Evolutionary conservation across 2,797 vertebrate genomes (phyloP), one percentile per base, ranked within the genome.

Genomic region (Capromys pilorides): DNA sequence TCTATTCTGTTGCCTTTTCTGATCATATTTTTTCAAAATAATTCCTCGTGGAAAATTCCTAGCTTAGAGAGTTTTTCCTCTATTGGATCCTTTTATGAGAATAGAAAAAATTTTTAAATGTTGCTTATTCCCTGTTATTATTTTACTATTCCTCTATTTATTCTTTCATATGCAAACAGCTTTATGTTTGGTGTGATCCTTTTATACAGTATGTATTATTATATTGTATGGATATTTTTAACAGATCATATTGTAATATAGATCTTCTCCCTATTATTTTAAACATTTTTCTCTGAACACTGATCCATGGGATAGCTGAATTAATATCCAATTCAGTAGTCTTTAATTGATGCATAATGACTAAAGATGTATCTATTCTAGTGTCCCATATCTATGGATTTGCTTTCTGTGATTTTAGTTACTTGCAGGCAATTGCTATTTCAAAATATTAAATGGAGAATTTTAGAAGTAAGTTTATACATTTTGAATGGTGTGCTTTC

Each of bases 151-250:
- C 18, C 6, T 49, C 39, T n/a, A 61, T 5, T 6, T 11, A 36
- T 21, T 79, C 18, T 95, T 71, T 14, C 11, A 31, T 24, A 73
- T 22, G 9, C 4, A 90, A 61, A 11, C 36, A 81, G 21, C 11
- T 73, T 80, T 24, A 8, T 24, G 9, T 91, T 89, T 91, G 8
- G 24, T 62, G 45, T 62, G 45, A 93, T 49, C 14, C 33, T 39
- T 94, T 92, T 85, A 36, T 77, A 67, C 93, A 83, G 36, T 92
- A 19, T 12, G 24, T 84, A 28, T 64, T 69, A 24, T 87, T 91
- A 93, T 66, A 83, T 86, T 79, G 9, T 36, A 14, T 45, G 2
- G 2, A 51, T 66, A 71, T 86, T 86, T 93, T 75, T 22, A 86
- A 45, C 69, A 22, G 5, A 61, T 39, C 75, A 1, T n/a, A 39